Evolutionary conservation across 2,797 vertebrate genomes (phyloP), one percentile per base, ranked within the genome.

Genomic region (Enteromius paludinosus): DNA sequence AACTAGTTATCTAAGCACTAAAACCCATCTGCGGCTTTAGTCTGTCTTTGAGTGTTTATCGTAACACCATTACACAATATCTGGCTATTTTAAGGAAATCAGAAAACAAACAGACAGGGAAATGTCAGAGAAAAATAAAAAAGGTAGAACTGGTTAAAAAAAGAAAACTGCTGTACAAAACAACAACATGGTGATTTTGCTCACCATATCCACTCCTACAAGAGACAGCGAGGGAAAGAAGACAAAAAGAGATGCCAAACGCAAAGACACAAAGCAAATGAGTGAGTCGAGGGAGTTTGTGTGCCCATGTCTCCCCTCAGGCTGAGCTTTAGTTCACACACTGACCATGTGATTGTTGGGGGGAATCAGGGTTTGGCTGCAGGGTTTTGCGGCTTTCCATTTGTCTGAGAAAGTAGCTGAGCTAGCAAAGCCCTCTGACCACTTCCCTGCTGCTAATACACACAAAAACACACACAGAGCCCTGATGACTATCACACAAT

Each of bases 381-480:
- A 71, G 59, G 78, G 47, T 81, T 72, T 52, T 68, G 45, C 14
- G 35, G 28, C 18, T 86, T 81, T 83, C 49, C 33, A 45, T 81
- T 72, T 77, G 75, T 76, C 73, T 72, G 79, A 83, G n/a, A 70
- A 78, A 76, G 52, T 30, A 82, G 59, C 72, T 78, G 72, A 85
- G 70, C 70, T 70, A 17, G 85, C 71, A 30, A 43, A 77, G 30
- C 43, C 59, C 35, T 77, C 78, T 33, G 59, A 86, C 75, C 65
- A 73, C 68, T 33, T 69, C 56, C 78, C 79, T 76, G 52, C 56
- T 59, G 43, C 35, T 28, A 79, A 70, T 28, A 79, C 33, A 56
- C 54, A 23, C 9, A 56, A 20, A 47, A 5, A 47, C 41, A 75
- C 30, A 54, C 52, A 54, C 38, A 25, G 33, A 18, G 33, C 56